Percentiles rank a stretch among this genome's conserved stretches.
Conservation (phyloP, 1,140 invertebrate species). For the Pseudomyrmex sp. region DNA sequence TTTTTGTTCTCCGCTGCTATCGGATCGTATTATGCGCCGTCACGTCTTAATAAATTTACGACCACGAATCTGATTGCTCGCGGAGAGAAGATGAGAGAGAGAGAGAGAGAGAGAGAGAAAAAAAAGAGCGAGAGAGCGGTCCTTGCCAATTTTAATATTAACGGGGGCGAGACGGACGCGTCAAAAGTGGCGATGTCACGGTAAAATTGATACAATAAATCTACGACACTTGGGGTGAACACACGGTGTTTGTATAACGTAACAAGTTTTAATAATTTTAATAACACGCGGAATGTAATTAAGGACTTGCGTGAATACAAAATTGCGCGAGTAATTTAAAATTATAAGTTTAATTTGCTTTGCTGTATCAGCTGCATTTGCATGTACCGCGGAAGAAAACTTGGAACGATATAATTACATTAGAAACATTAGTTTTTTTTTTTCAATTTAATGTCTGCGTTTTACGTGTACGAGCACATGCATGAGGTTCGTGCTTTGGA, state of each 20-base stretch:
- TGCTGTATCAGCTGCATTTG: too few relatives aligned
- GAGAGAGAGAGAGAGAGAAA: too few relatives aligned
- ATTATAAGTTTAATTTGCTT: conserved; percentile 8
- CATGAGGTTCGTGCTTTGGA: too few relatives aligned
- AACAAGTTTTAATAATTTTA: background rate
- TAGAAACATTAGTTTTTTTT: too few relatives aligned
- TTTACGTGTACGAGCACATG: too few relatives aligned
- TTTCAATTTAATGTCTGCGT: too few relatives aligned
- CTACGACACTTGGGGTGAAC: conserved; percentile 17
- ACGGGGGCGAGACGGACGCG: conserved; percentile 21
- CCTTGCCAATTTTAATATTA: conserved; percentile 63
- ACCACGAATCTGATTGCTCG: conserved; percentile 59
- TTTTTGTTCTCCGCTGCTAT: conserved; percentile 36
- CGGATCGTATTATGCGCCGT: conserved; percentile 67
- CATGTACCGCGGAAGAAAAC: too few relatives aligned
- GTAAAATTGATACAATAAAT: conserved; percentile 16
- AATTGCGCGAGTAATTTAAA: conserved; percentile 8
- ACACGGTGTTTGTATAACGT: conserved; percentile 1
- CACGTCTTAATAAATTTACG: conserved; percentile 74
- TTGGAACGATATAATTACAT: background rate
- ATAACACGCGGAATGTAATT: background rate
- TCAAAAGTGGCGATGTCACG: conserved; percentile 45
- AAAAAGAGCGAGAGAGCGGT: background rate
- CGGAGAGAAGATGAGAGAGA: too few relatives aligned
- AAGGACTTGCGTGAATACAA: background rate